Conservation (phyloP, 2,113 vertebrate species). For the Gasterosteus aculeatus region DNA sequence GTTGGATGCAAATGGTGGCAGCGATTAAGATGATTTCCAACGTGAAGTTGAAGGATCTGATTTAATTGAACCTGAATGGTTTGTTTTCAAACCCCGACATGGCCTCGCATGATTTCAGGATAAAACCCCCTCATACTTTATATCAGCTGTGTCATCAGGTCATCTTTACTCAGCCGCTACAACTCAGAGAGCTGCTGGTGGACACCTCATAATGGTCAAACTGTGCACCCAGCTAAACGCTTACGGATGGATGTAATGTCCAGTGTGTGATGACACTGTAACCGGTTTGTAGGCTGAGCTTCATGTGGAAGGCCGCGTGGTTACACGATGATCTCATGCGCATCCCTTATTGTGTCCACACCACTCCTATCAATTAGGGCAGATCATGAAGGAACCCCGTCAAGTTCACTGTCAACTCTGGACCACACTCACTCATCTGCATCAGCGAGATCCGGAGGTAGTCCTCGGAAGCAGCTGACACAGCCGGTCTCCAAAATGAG, state of each 20-base stretch:
- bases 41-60: neutral
- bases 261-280: neutral
- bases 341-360: neutral
- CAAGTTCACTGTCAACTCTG: neutral
- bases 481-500: slow-evolving; percentile 38
- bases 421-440: neutral
- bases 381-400: neutral
- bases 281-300: neutral
- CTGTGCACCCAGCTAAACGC: neutral
- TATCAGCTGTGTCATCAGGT: neutral
- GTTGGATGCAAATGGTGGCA: neutral
- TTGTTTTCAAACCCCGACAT: neutral
- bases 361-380: no score
- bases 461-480: slow-evolving; percentile 48
- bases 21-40: neutral
- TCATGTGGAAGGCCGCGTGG: neutral
- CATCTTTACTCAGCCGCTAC: neutral
- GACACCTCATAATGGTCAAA: no score
- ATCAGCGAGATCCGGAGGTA: neutral
- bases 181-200: neutral
- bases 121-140: neutral
- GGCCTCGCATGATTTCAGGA: neutral
- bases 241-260: no score
- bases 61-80: neutral
- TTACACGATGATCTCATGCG: neutral